Evolutionary conservation across 1,140 invertebrate genomes (phyloP).

Genomic region (Anadara kagoshimensis): DNA sequence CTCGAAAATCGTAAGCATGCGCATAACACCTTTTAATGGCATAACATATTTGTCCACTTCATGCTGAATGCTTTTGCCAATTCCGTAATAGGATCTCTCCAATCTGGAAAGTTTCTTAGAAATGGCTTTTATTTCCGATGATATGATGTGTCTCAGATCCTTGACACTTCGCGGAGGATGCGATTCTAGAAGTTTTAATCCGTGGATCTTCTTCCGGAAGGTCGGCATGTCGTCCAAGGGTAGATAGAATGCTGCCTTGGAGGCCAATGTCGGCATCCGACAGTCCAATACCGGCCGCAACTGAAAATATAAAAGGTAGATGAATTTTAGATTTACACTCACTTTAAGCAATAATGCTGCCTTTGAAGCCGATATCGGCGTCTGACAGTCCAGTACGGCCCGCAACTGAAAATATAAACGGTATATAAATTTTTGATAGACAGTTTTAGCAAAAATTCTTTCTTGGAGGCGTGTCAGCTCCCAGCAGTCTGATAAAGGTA

Average conservation of each 20-base stretch:
- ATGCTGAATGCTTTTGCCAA: conserved; percentile 43
- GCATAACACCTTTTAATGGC: conserved; percentile 51
- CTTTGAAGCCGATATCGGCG: conserved; percentile 52
- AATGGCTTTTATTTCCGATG: conserved; percentile 42
- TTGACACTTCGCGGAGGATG: conserved; percentile 47
- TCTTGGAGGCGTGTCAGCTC: conserved; percentile 44
- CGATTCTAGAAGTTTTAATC: conserved; percentile 23
- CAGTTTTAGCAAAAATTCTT: conserved; percentile 39
- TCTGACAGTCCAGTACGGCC: conserved; percentile 51
- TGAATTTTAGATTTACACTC: conserved; percentile 21
- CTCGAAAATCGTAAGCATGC: conserved; percentile 44
- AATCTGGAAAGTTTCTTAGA: conserved; percentile 41
- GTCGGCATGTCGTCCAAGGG: conserved; percentile 31
- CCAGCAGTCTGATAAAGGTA: no score
- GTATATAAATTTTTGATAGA: conserved; percentile 6
- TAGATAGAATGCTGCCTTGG: conserved; percentile 43
- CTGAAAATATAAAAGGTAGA: conserved; percentile 33
- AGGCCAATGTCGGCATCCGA: conserved; percentile 55
- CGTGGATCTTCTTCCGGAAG: conserved; percentile 12
- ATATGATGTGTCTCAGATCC: conserved; percentile 42
- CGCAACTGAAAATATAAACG: conserved; percentile 39
- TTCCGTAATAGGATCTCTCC: conserved; percentile 54
- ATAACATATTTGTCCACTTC: conserved; percentile 46
- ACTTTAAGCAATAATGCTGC: conserved; percentile 38
- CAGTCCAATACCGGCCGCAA: conserved; percentile 50